Percentiles rank a stretch among this genome's conserved stretches.
These are phyloP conservation scores for Scomber japonicus DNA, from an alignment of 2,113 vertebrate species.

Conservation along the genomic window DNA sequence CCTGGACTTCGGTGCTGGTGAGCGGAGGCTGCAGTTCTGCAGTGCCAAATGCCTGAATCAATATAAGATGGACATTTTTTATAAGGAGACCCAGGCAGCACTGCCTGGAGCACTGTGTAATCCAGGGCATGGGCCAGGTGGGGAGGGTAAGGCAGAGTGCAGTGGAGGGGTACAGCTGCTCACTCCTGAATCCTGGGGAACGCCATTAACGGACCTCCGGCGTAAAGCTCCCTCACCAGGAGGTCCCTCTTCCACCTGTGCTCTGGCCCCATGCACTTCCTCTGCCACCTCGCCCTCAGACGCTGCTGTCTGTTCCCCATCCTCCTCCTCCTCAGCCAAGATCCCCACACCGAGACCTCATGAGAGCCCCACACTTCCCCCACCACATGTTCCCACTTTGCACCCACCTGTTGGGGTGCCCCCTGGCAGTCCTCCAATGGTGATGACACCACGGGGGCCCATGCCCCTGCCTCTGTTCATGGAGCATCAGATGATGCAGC, in stretches of 20 bases:
- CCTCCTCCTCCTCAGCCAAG: constrained; percentile 91
- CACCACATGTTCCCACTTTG: constrained; percentile 89
- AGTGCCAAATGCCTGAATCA: constrained; percentile 99
- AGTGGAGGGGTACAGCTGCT: constrained; percentile 94
- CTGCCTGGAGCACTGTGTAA: constrained; percentile 96
- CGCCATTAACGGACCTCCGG: constrained; percentile 93
- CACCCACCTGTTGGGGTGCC: constrained; percentile 94
- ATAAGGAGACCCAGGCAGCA: constrained; percentile 99
- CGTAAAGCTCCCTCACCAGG: constrained; percentile 94
- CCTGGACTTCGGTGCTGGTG: constrained; percentile 99
- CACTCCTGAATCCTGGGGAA: constrained; percentile 99
- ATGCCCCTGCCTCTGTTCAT: constrained; percentile 98
- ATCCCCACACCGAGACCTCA: constrained; percentile 96
- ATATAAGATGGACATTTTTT: constrained; percentile 99
- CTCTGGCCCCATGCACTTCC: constrained; percentile 89
- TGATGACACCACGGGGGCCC: constrained; percentile 97
- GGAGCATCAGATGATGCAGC: constrained; percentile 99
- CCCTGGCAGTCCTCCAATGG: constrained; percentile 95
- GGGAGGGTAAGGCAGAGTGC: constrained; percentile 93
- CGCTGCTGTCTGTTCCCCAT: constrained; percentile 90
- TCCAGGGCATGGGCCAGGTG: constrained; percentile 88
- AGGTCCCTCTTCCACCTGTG: constrained; percentile 86
- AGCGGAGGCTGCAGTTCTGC: constrained; percentile 99
- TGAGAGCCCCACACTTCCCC: constrained; percentile 90
- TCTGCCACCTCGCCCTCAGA: constrained; percentile 93